Base-by-base conservation (phyloP, 2,888 invertebrate genomes). In the Itoplectis maculator region DNA sequence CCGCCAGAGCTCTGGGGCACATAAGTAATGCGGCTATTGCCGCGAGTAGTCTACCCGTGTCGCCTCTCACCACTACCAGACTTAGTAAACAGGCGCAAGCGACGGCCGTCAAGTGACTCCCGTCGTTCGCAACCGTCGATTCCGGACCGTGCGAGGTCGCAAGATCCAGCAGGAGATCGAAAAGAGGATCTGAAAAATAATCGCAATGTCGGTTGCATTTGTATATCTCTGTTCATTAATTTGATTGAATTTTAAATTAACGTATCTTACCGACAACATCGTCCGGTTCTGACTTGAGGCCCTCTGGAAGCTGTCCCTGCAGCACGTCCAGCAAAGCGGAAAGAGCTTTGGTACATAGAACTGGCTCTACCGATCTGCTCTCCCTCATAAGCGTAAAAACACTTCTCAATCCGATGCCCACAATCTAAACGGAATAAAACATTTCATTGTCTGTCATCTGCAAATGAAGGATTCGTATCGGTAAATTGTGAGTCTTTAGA, bases 41-140 rank as follows among this genome's bases (percentile, higher is more conserved):
- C 88, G 96, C 96, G 6, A 99, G 94, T 88, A 98, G 95, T 90
- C 98, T 96, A 81, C 98, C 98, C 9, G 98, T 97, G 92, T 98
- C 97, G 4, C 99, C 99, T 75, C 97, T 94, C 0, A 99, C 98
- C 65, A 99, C 97, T 13, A 98, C 97, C 81, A 99, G 94, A 74
- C 98, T 97, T 72, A 99, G 94, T 8, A 99, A 94, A 87, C 98
- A 98, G 0, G 99, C 97, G 91, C 98, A 98, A 69, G 98, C 98
- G 80, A 98, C 95, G 4, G 98, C 96, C 20, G 98, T 97, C 88
- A 99, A 94, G 86, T 95, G 95, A 83, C 94, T 95, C 15, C 96
- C 95, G 87, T 95, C 94, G 87, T 95, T 94, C 1, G 95, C 94
- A 86, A 94, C 94, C 73, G 94, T 94, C 86, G 94, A 94, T 89